phyloP scores from a whole-genome alignment of 2,888 invertebrate species.

The Microchrysa polita region DNA sequence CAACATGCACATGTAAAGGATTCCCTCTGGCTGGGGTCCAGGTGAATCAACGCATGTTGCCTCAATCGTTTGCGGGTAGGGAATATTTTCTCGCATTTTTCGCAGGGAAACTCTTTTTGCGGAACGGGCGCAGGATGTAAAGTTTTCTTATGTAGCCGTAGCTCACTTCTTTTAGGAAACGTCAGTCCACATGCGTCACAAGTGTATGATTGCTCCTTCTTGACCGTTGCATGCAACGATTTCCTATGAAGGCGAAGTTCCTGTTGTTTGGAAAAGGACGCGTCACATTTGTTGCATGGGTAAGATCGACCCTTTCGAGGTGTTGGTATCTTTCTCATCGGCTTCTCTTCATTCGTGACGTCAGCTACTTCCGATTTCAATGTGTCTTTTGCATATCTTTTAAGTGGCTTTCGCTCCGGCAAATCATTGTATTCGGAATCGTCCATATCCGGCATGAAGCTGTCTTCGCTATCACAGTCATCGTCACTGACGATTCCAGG shows the following conservation, averaged over 20 bases:
- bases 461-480: no score
- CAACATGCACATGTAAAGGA: constrained; percentile 51
- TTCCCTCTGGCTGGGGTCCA: constrained; percentile 49
- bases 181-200: constrained; percentile 43
- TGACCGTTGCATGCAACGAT: no score
- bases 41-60: constrained; percentile 49
- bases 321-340: no score
- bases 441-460: no score
- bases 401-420: no score
- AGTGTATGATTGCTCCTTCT: constrained; percentile 2
- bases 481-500: no score
- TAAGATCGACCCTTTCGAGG: constrained; percentile 5
- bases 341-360: no score
- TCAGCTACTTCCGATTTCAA: no score
- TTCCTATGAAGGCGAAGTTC: no score
- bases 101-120: constrained; percentile 42
- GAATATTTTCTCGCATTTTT: constrained; percentile 51
- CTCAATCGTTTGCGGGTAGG: constrained; percentile 48
- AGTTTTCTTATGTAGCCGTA: constrained; percentile 17
- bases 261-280: no score
- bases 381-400: no score
- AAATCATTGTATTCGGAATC: no score
- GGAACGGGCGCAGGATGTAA: constrained; percentile 17
- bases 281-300: constrained; percentile 41
- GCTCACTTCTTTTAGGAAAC: constrained; percentile 23